Evolutionary conservation across 2,797 vertebrate species (phyloP).

Genomic region (Decapterus maruadsi): DNA sequence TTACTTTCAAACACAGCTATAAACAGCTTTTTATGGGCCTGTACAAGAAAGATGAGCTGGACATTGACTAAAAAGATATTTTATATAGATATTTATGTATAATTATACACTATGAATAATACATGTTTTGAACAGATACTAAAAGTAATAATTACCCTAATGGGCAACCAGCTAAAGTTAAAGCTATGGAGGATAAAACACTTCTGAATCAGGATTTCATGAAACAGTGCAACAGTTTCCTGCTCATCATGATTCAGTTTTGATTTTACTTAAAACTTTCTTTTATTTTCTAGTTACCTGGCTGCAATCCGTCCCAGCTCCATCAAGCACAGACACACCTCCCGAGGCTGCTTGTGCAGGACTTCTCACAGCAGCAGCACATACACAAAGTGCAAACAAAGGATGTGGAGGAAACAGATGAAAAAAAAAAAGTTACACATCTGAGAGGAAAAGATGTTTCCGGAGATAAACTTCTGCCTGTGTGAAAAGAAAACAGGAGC

Average conservation of each 20-base stretch:
- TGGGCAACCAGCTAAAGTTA: background rate
- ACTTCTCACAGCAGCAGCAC: slow-evolving; percentile 80
- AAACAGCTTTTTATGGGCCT: too few relatives aligned
- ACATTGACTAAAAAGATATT: too few relatives aligned
- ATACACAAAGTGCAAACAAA: slow-evolving; percentile 45
- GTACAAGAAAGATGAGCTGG: too few relatives aligned
- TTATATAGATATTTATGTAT: too few relatives aligned
- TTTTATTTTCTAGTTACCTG: slow-evolving; percentile 83
- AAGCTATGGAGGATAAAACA: background rate
- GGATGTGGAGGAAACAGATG: slow-evolving; percentile 7
- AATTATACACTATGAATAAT: background rate
- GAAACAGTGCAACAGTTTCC: background rate
- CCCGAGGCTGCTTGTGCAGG: slow-evolving; percentile 94
- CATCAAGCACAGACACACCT: slow-evolving; percentile 96
- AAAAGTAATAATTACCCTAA: background rate
- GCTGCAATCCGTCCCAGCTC: slow-evolving; percentile 94
- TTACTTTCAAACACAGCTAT: too few relatives aligned
- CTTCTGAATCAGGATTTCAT: too few relatives aligned
- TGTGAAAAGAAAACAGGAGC: slow-evolving; percentile 44
- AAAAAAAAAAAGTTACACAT: slow-evolving; percentile 45
- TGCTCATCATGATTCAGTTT: background rate
- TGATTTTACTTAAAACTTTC: background rate
- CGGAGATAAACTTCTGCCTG: slow-evolving; percentile 62
- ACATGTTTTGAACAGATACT: background rate
- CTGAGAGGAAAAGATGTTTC: slow-evolving; percentile 67